Percentiles rank a stretch among this genome's conserved stretches.
phyloP scores from a whole-genome alignment of 2,113 vertebrate species.

The Nesogale talazaci region DNA sequence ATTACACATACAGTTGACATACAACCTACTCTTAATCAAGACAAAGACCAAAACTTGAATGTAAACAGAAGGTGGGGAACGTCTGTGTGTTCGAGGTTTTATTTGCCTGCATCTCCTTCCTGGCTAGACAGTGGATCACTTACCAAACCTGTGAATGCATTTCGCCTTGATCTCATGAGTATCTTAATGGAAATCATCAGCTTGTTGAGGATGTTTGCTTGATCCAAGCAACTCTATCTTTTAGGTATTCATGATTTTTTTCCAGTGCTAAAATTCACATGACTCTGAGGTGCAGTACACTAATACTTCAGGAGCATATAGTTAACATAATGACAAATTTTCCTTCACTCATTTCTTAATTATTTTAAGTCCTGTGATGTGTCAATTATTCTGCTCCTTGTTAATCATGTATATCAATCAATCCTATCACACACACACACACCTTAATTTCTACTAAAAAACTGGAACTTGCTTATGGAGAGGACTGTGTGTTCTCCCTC shows the following conservation, averaged over 20 bases:
- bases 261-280: slow-evolving; percentile 64
- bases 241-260: slow-evolving; percentile 72
- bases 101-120: not conserved
- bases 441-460: not conserved
- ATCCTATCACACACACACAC: not conserved
- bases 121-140: not conserved
- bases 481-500: not conserved
- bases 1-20: not conserved
- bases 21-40: not conserved
- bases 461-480: not conserved
- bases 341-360: slow-evolving; percentile 3
- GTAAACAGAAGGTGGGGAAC: slow-evolving; percentile 63
- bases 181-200: slow-evolving; percentile 70
- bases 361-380: not conserved
- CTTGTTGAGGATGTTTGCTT: slow-evolving; percentile 68
- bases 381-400: not conserved
- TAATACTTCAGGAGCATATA: not conserved
- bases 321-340: not conserved
- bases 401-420: not conserved
- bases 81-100: not conserved
- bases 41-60: slow-evolving; percentile 59
- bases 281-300: slow-evolving; percentile 60
- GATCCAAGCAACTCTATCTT: slow-evolving; percentile 70
- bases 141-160: slow-evolving; percentile 78
- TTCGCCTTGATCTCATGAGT: slow-evolving; percentile 74